These are phyloP conservation scores for Dendrocincla fuliginosa DNA, from an alignment of 2,797 vertebrate species.

Conservation along the genomic window DNA sequence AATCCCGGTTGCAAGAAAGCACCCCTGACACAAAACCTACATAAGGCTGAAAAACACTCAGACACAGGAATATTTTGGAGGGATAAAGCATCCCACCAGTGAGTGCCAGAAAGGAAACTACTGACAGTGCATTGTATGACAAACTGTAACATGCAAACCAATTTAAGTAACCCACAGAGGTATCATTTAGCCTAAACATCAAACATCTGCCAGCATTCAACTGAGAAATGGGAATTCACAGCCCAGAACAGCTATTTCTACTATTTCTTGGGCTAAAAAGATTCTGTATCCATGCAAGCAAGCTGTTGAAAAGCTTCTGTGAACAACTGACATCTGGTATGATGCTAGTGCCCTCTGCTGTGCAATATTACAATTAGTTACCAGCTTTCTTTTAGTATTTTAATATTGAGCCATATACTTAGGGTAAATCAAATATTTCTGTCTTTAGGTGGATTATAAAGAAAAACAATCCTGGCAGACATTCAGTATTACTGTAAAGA, in stretches of 20 bases:
- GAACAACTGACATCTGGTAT: neutral
- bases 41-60: neutral
- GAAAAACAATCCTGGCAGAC: neutral
- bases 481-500: neutral
- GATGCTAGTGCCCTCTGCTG: constrained; percentile 48
- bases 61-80: neutral
- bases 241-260: neutral
- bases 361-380: neutral
- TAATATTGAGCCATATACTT: neutral
- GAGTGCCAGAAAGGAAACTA: neutral
- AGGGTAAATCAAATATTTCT: neutral
- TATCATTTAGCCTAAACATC: neutral
- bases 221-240: neutral
- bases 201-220: neutral
- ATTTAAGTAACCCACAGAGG: neutral
- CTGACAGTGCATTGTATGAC: neutral
- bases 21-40: neutral
- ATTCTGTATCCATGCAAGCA: neutral
- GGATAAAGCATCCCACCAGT: neutral
- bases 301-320: neutral
- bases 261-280: neutral
- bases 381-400: neutral
- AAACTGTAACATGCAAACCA: neutral
- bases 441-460: neutral
- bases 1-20: neutral